Evolutionary conservation across 2,113 vertebrate genomes (phyloP).

Genomic region (Proterorhinus semilunaris): DNA sequence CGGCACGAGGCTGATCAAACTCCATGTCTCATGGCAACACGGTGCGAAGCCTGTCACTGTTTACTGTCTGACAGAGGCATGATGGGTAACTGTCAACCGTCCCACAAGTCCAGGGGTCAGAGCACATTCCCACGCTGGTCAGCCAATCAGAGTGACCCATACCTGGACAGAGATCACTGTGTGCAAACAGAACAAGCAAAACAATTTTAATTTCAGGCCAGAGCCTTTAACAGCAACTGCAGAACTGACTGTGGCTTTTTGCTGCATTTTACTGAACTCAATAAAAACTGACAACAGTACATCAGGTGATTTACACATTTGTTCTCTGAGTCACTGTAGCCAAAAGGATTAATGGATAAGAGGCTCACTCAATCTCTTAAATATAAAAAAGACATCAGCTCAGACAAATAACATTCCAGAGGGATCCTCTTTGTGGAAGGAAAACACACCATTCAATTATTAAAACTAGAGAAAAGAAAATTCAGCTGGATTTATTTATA

Average conservation of each 20-base stretch:
- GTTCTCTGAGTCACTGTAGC: neutral
- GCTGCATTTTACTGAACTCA: no score
- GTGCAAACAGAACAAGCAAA: neutral
- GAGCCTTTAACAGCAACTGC: neutral
- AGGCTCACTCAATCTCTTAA: neutral
- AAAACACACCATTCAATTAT: neutral
- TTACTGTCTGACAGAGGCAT: slow-evolving; percentile 50
- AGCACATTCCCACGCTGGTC: neutral
- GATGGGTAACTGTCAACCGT: slow-evolving; percentile 15
- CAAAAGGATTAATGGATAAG: neutral
- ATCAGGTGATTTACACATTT: neutral
- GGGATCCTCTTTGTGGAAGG: neutral
- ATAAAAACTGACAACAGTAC: neutral
- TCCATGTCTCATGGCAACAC: slow-evolving; percentile 25
- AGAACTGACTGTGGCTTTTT: neutral
- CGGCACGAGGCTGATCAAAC: slow-evolving; percentile 53
- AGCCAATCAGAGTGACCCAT: slow-evolving; percentile 17
- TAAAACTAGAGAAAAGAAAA: no score
- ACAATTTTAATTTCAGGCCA: no score
- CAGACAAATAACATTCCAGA: neutral
- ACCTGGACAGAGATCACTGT: slow-evolving; percentile 2
- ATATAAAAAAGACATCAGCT: neutral
- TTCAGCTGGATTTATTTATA: no score
- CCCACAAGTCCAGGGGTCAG: slow-evolving; percentile 9
- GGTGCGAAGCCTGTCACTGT: slow-evolving; percentile 54